A percentile compares a stretch with the other conserved stretches of the same genome.
phyloP scores from a whole-genome alignment of 2,113 vertebrate species.

The Rhinopomastus cyanomelas region DNA sequence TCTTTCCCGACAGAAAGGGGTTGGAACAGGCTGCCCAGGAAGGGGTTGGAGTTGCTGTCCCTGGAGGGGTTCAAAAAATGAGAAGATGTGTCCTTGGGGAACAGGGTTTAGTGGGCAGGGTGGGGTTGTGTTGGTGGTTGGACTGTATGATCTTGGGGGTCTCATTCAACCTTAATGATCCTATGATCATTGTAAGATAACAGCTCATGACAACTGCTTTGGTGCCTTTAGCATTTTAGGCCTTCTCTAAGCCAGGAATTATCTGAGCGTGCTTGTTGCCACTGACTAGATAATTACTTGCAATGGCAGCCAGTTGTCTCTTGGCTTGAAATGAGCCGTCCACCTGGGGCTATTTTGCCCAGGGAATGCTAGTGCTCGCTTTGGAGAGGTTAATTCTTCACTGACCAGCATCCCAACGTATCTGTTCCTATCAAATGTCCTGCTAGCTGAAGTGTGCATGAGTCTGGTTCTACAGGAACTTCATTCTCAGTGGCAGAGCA shows the following conservation, averaged over 20 bases:
- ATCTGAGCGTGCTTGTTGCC: not conserved
- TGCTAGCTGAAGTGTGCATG: not conserved
- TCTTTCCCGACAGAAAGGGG: too few species aligned
- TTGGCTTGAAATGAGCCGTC: not conserved
- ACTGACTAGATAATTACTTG: not conserved
- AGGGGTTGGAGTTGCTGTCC: too few species aligned
- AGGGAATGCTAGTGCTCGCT: not conserved
- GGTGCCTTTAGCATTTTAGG: not conserved
- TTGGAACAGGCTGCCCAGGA: too few species aligned
- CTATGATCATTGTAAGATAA: not conserved
- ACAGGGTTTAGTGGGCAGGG: too few species aligned
- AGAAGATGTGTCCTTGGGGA: too few species aligned
- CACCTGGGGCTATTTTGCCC: constrained; percentile 2
- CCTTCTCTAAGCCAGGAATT: not conserved
- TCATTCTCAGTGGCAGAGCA: not conserved
- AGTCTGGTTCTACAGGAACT: not conserved
- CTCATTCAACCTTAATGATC: too few species aligned
- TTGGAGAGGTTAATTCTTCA: not conserved
- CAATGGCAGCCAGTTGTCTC: not conserved
- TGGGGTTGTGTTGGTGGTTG: too few species aligned
- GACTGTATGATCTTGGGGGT: too few species aligned
- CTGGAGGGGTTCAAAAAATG: too few species aligned
- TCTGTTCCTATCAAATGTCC: not conserved
- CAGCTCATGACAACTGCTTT: not conserved
- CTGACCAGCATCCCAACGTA: not conserved